Base-by-base conservation (phyloP, 2,113 vertebrate genomes). In the Gavialis gangeticus region DNA sequence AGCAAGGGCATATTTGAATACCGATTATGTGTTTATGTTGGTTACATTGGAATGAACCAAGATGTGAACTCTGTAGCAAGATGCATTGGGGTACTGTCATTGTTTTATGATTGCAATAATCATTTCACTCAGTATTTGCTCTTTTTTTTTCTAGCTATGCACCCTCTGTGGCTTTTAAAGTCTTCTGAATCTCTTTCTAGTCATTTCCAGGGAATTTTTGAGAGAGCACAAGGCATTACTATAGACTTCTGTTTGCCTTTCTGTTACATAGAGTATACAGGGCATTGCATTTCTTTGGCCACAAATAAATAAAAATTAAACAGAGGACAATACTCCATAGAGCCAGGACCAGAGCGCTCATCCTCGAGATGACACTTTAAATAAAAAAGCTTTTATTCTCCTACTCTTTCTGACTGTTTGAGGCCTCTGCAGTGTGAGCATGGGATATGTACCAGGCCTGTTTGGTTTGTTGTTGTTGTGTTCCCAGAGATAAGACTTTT, bases 351-450 rank as follows among this genome's bases (percentile, higher is more conserved):
- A 92, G 73, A 82, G 87, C 79, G 27, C 77, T 96, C 85, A 93
- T 90, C 85, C 56, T 92, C 73, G 77, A 86, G 90, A 94, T 83
- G 89, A 10, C 88, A 91, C 75, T 80, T 96, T 96, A 94, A 79
- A 84, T 93, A 94, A 91, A 89, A 46, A 93, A 85, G 78, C 58
- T 92, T 81, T 96, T 92, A 87, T 95, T 95, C 85, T 93, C 12
- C 87, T 88, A 58, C n/a, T 28, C 94, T 91, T 92, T 95, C 90
- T 22, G 28, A 0, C 82, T 55, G 66, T 69, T 69, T 69, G 76
- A 89, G 93, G 55, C 64, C 89, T 92, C 90, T 93, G 64, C 90
- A 93, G 90, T 94, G 92, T 95, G 93, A 93, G 80, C 96, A 89
- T 66, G 62, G 84, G 46, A 87, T 82, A 75, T 0, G 2, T 66